A percentile compares a stretch with the other conserved stretches of the same genome.
Evolutionary conservation across 37 sponge, comb jelly and placozoan genomes (phyloP).

Genomic region (Ianthella basta): DNA sequence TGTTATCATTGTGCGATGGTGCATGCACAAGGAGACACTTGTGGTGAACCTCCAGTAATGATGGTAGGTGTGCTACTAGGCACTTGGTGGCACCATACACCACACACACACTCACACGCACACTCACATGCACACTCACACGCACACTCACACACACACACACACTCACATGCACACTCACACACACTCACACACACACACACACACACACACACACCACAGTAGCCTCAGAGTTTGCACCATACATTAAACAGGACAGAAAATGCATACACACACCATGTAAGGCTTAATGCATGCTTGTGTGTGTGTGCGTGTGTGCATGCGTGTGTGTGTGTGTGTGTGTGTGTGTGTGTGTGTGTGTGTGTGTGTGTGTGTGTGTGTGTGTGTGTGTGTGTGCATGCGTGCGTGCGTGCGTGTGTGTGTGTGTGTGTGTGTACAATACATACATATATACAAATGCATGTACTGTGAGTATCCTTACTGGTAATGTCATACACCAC

Average conservation of each 20-base stretch:
- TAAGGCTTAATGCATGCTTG: slow-evolving; percentile 1
- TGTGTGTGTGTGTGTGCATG: slow-evolving; percentile 14
- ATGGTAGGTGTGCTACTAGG: neutral
- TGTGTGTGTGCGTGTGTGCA: slow-evolving; percentile 28
- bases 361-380: neutral
- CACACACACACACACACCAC: too few relatives aligned
- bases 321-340: slow-evolving; percentile 23
- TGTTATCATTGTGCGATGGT: neutral
- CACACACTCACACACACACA: too few relatives aligned
- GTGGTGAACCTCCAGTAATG: neutral
- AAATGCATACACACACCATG: too few relatives aligned
- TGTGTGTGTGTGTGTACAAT: neutral
- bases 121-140: too few relatives aligned
- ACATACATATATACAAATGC: too few relatives aligned
- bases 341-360: slow-evolving; percentile 13
- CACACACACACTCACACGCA: too few relatives aligned
- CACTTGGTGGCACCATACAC: too few relatives aligned
- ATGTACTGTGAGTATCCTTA: slow-evolving; percentile 48
- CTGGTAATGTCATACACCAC: slow-evolving; percentile 99
- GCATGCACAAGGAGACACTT: neutral
- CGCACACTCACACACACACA: too few relatives aligned
- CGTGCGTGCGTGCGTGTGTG: slow-evolving; percentile 7
- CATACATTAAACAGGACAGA: too few relatives aligned
- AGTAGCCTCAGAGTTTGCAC: too few relatives aligned
- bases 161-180: too few relatives aligned